Percentiles rank a stretch among this genome's conserved stretches.
Conservation (phyloP, 2,797 vertebrate genomes). For the Trachurus trachurus region DNA sequence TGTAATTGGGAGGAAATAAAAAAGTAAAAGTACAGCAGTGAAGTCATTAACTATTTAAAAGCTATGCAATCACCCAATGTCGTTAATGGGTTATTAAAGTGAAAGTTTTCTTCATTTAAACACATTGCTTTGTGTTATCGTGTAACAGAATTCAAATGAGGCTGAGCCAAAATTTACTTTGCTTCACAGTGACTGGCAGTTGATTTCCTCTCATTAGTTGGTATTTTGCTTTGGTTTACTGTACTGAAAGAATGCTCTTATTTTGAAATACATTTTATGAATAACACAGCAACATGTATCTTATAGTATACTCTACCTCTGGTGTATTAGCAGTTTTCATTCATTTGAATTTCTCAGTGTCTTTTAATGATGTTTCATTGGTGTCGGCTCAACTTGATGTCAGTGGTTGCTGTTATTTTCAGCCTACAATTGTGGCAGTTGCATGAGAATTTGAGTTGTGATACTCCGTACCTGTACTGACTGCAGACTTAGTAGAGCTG, state of each 20-base stretch:
- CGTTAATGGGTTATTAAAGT: neutral
- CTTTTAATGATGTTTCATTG: neutral
- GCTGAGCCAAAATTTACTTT: neutral
- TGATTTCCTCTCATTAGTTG: neutral
- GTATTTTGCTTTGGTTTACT: neutral
- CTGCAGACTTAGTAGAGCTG: conserved; percentile 6
- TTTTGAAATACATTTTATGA: too few species aligned
- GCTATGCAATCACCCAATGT: neutral
- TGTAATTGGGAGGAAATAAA: neutral
- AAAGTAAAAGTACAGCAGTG: neutral
- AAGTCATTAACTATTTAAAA: neutral
- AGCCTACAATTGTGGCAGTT: neutral
- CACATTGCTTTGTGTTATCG: neutral
- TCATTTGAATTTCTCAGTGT: neutral
- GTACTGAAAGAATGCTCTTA: too few species aligned
- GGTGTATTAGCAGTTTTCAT: neutral
- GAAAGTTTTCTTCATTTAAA: neutral
- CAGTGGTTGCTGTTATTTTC: neutral
- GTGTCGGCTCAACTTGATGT: neutral
- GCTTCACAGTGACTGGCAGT: neutral
- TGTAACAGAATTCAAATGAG: neutral
- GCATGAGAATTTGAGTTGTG: neutral
- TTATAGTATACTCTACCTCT: neutral
- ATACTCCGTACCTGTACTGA: neutral
- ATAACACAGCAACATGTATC: too few species aligned